Evolutionary conservation across 1,140 invertebrate genomes (phyloP), one percentile per base, ranked within the genome.

Genomic region (Drosophila chauvacae): DNA sequence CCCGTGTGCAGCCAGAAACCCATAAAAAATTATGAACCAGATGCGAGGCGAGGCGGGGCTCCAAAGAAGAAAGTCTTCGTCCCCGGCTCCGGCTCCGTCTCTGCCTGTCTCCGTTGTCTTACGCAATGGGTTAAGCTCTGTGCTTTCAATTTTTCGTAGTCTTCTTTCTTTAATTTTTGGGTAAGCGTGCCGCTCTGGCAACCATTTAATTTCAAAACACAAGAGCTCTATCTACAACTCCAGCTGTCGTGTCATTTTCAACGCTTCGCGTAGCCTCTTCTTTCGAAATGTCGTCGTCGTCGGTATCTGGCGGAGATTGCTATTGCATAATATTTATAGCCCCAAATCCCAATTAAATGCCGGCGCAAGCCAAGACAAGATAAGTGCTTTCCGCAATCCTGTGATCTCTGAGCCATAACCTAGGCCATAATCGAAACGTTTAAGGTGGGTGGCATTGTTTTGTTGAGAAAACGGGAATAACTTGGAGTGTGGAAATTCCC

Each of bases 1-100:
- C 86, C 85, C 85, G 77, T 83, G 65, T 76, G 79, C 48, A 81
- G 69, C 62, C 77, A 82, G 55, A 81, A 77, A 76, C 47, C 60
- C 78, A 90, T 90, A 59, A 90, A 59, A 90, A 90, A 90, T 90
- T 90, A 90, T 81, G 81, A 81, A 63, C 78, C 81, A 79, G 64
- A 78, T 90, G 81, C 73, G 63, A 84, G 47, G 73, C 70, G 56
- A 78, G 47, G 33, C 45, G 59, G 30, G 59, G 44, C 73, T 11
- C 62, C 48, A 77, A 71, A 62, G 45, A 80, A 90, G 81, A 90
- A 85, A 90, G 85, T 72, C 81, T 47, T n/a, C 42, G 58, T 55
- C 20, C 20, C 47, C 56, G 9, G 23, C 20, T 26, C 47, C 56
- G 7, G 23, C 35, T 30, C 33, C 59, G 28, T 11, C 30, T n/a